Percentiles rank a stretch among this genome's conserved stretches.
phyloP scores from a whole-genome alignment of 2,113 vertebrate species.

The Podarcis muralis region DNA sequence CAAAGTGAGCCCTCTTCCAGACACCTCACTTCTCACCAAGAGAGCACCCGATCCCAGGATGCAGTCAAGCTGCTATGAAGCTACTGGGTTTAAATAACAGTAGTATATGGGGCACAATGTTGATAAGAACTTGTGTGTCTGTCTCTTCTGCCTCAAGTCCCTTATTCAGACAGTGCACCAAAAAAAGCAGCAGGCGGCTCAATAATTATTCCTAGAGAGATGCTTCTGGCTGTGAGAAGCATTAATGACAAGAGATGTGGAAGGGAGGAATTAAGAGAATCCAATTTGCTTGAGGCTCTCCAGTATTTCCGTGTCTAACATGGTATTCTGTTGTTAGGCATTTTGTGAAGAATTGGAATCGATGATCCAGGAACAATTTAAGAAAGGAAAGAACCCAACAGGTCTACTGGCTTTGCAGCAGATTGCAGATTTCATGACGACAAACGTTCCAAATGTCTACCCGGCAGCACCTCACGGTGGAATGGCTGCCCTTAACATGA shows the following conservation, averaged over 20 bases:
- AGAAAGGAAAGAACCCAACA: constrained; percentile 96
- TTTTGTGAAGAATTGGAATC: constrained; percentile 98
- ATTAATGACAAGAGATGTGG: not conserved
- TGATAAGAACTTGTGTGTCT: too few species aligned
- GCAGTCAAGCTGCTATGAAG: not conserved
- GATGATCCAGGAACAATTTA: constrained; percentile 98
- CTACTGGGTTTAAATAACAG: not conserved
- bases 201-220: not conserved
- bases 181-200: not conserved
- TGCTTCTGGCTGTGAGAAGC: not conserved
- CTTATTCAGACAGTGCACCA: not conserved
- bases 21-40: too few species aligned
- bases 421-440: constrained; percentile 98
- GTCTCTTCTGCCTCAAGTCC: not conserved
- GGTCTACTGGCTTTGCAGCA: constrained; percentile 95
- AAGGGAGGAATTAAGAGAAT: not conserved
- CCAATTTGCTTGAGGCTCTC: not conserved
- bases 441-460: constrained; percentile 91
- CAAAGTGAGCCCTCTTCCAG: not conserved
- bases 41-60: not conserved
- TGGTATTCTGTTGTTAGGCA: constrained; percentile 76
- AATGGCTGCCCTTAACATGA: constrained; percentile 97
- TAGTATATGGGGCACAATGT: not conserved
- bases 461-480: constrained; percentile 94
- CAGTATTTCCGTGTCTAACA: not conserved